Evolutionary conservation across 2,797 vertebrate species (phyloP).

Genomic region (Euthynnus affinis): DNA sequence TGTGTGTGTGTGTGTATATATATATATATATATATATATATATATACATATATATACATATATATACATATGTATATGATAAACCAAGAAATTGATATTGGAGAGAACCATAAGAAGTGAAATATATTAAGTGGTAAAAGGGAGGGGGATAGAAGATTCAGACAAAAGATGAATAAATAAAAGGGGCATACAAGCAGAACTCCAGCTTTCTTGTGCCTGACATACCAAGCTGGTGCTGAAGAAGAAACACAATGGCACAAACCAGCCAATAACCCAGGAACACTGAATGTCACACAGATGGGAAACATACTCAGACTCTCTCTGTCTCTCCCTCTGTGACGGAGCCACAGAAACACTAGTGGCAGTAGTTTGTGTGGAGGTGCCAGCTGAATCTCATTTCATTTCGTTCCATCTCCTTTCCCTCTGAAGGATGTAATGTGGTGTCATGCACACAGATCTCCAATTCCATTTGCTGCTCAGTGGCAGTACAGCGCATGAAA

Average conservation of each 20-base stretch:
- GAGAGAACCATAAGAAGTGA: neutral
- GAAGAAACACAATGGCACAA: constrained; percentile 28
- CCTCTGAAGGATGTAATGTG: constrained; percentile 60
- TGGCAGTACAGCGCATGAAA: constrained; percentile 39
- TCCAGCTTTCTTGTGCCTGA: constrained; percentile 51
- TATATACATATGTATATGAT: too few species aligned
- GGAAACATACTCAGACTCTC: constrained; percentile 38
- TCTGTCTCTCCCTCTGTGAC: constrained; percentile 30
- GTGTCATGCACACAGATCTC: constrained; percentile 52
- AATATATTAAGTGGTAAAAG: constrained; percentile 19
- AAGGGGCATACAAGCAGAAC: constrained; percentile 49
- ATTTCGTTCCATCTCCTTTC: constrained; percentile 57
- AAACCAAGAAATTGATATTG: constrained; percentile 1
- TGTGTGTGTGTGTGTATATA: too few species aligned
- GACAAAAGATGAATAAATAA: constrained; percentile 53
- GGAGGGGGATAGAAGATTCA: neutral
- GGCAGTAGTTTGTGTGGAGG: constrained; percentile 24
- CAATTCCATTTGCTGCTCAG: constrained; percentile 58
- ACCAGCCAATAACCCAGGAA: constrained; percentile 57
- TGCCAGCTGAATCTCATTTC: constrained; percentile 56
- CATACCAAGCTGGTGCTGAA: constrained; percentile 50
- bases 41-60: too few species aligned
- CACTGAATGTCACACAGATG: constrained; percentile 54
- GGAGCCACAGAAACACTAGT: constrained; percentile 19
- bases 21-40: too few species aligned